Base-by-base conservation (phyloP, 2,113 vertebrate species). In the Tragelaphus scriptus region DNA sequence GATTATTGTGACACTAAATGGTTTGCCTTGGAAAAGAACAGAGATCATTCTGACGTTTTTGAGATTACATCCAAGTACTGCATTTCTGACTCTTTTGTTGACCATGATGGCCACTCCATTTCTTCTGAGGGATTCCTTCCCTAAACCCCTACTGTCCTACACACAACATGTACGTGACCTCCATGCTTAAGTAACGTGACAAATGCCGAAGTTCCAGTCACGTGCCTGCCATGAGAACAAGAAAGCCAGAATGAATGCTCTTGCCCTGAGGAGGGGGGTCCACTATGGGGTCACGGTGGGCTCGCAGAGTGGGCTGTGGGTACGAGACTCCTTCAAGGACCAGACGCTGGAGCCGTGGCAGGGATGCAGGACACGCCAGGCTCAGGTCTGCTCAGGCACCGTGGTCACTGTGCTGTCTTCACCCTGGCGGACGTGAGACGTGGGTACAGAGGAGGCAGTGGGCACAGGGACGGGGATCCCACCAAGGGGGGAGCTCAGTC, bases 361-460 rank as follows among this genome's bases (percentile, higher is more conserved):
- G 17, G 61, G 53, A 44, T 3, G 14, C 0, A 1, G 61, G 80
- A 2, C 21, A n/a, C 0, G 23, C 61, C 0, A 0, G 7, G 36
- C 53, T 9, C 81, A 15, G 21, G 32, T 36, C 81, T 56, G 81
- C 81, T 15, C 12, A 5, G 30, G 21, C 7, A 1, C 32, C 3
- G 0, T 8, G 32, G 32, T 6, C 4, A 14, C 3, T 15, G 32
- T 2, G 81, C 4, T 8, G 51, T n/a, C 1, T 3, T 3, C 30
- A 4, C 12, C 51, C 2, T 44, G 1, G 53, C 12, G 26, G 7
- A 36, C 3, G 7, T 0, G 6, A 84, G 53, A 9, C 0, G 7
- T 5, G 32, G 12, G 12, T 0, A 0, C 81, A 25, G 53, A 36
- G 32, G 6, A 23, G 12, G 53, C 53, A 36, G 53, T 8, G 12